phyloP scores from a whole-genome alignment of 1,140 invertebrate genomes.

The Rhopalosiphum maidis region DNA sequence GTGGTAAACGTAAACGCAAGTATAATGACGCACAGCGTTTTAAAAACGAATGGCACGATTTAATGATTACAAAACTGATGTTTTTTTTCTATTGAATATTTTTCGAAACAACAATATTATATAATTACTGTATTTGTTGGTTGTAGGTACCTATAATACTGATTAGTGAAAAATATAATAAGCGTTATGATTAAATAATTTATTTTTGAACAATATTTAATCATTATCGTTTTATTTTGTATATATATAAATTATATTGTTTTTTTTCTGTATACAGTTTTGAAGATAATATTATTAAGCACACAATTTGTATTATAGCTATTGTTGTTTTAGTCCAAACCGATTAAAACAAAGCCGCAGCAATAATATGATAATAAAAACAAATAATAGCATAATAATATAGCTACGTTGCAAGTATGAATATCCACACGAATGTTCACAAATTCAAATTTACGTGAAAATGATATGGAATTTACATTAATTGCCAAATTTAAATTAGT shows the following conservation, averaged over 20 bases:
- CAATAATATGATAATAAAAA: neutral
- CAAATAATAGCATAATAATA: constrained; percentile 15
- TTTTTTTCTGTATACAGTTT: neutral
- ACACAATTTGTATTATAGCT: neutral
- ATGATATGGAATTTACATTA: neutral
- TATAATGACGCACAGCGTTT: neutral
- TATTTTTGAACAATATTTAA: neutral
- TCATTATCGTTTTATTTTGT: neutral
- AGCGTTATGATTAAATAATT: neutral
- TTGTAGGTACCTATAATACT: too few species aligned
- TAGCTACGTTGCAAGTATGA: neutral
- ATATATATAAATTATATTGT: too few species aligned
- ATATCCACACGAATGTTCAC: neutral
- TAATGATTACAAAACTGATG: neutral
- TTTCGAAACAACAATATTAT: neutral
- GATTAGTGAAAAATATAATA: neutral
- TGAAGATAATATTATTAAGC: neutral
- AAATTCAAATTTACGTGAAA: neutral
- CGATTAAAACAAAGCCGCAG: neutral
- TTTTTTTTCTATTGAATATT: neutral
- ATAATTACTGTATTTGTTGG: too few species aligned
- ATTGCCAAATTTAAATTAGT: neutral
- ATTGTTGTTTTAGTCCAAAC: neutral
- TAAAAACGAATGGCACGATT: neutral
- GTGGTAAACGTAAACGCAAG: neutral